Percentiles rank a stretch among this genome's conserved stretches.
Conservation (phyloP, 2,797 vertebrate genomes). For the Tokudaia tokunoshimensis region DNA sequence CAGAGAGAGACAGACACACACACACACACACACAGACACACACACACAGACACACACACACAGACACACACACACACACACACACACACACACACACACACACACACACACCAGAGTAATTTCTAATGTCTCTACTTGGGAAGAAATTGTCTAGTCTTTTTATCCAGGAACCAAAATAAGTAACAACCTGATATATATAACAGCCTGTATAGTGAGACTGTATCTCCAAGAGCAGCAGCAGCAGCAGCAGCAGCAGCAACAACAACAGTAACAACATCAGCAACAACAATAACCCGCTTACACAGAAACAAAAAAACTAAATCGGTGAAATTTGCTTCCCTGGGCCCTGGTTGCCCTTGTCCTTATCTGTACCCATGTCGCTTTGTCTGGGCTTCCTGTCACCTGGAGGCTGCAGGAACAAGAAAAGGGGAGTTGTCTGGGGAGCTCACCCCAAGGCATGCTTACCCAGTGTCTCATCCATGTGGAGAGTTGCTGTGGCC, state of each 20-base stretch:
- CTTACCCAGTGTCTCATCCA: background rate
- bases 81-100: background rate
- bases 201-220: background rate
- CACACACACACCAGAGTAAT: background rate
- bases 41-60: background rate
- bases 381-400: background rate
- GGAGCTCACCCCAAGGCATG: background rate
- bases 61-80: background rate
- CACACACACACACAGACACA: no score
- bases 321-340: background rate
- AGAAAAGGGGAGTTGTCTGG: background rate
- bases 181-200: no score
- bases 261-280: accelerated
- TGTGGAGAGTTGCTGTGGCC: background rate
- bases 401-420: background rate
- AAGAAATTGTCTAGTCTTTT: slow-evolving; percentile 20
- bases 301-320: background rate
- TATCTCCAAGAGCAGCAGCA: background rate
- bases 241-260: background rate
- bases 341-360: background rate
- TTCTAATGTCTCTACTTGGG: background rate
- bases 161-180: background rate
- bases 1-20: no score
- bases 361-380: background rate
- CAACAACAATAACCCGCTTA: background rate